phyloP scores from a whole-genome alignment of 2,113 vertebrate species.

The Dicentrarchus labrax region DNA sequence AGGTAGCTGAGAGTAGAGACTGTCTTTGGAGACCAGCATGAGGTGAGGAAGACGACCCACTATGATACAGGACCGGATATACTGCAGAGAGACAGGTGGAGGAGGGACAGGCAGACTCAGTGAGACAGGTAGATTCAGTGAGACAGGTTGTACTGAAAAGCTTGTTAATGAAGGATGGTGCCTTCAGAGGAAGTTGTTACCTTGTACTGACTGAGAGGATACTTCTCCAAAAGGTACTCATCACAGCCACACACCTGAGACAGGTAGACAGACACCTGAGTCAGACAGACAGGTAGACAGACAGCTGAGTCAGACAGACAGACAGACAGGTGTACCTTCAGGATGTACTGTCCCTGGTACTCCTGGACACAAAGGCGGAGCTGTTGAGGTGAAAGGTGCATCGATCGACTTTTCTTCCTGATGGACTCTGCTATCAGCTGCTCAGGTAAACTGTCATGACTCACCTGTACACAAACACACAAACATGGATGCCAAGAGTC shows the following conservation, averaged over 20 bases:
- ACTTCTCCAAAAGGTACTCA: constrained; percentile 87
- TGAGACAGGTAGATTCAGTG: neutral
- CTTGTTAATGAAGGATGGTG: neutral
- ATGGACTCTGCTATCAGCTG: constrained; percentile 88
- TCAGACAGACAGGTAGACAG: neutral
- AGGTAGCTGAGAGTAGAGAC: constrained; percentile 86
- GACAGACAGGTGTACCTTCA: constrained; percentile 61
- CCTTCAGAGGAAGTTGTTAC: constrained; percentile 53
- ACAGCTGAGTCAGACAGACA: constrained; percentile 7
- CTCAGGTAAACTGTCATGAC: constrained; percentile 85
- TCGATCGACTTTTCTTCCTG: constrained; percentile 86
- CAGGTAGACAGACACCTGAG: neutral
- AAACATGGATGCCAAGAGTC: no score
- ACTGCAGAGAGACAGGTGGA: constrained; percentile 66
- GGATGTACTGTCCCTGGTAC: constrained; percentile 88
- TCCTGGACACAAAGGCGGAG: constrained; percentile 87
- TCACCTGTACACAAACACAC: constrained; percentile 59
- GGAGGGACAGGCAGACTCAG: neutral
- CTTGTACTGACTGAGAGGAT: constrained; percentile 88
- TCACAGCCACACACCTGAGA: constrained; percentile 87
- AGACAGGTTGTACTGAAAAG: neutral
- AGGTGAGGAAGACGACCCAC: constrained; percentile 86
- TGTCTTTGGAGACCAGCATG: constrained; percentile 88
- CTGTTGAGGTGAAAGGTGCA: constrained; percentile 87
- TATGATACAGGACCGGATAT: constrained; percentile 85